phyloP scores from a whole-genome alignment of 1,140 invertebrate species.

The Himalopsyche phryganea region DNA sequence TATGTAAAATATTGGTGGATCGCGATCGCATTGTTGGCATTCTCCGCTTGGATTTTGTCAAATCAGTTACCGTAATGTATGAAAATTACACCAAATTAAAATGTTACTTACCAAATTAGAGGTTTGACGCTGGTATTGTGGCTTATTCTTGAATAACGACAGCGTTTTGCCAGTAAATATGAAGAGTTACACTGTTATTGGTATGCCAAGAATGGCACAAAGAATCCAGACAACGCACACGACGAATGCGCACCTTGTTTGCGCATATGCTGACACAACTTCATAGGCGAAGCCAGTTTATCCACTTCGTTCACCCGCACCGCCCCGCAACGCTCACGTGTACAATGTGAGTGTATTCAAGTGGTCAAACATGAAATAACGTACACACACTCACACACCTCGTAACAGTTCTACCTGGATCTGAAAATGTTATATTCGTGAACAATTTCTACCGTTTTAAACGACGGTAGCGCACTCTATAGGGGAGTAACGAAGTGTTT shows the following conservation, averaged over 20 bases:
- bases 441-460: too few species aligned
- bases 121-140: conserved; percentile 47
- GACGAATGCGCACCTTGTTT: conserved; percentile 73
- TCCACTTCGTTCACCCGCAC: conserved; percentile 36
- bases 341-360: conserved; percentile 19
- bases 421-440: too few species aligned
- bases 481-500: too few species aligned
- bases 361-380: conserved; percentile 23
- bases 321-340: conserved; percentile 40
- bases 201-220: conserved; percentile 92
- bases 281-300: conserved; percentile 55
- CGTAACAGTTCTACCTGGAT: conserved; percentile 11
- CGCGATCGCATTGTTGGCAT: conserved; percentile 68
- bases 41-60: conserved; percentile 59
- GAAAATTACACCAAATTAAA: conserved; percentile 52
- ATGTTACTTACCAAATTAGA: conserved; percentile 65
- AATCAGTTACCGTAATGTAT: conserved; percentile 54
- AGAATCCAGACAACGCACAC: conserved; percentile 90
- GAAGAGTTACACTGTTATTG: conserved; percentile 78
- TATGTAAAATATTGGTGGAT: conserved; percentile 78
- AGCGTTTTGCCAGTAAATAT: conserved; percentile 56
- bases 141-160: conserved; percentile 22
- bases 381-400: conserved; percentile 21
- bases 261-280: conserved; percentile 71
- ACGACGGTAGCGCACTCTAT: too few species aligned